Conservation (phyloP, 2,888 invertebrate genomes). For the Ophion slaviceki region DNA sequence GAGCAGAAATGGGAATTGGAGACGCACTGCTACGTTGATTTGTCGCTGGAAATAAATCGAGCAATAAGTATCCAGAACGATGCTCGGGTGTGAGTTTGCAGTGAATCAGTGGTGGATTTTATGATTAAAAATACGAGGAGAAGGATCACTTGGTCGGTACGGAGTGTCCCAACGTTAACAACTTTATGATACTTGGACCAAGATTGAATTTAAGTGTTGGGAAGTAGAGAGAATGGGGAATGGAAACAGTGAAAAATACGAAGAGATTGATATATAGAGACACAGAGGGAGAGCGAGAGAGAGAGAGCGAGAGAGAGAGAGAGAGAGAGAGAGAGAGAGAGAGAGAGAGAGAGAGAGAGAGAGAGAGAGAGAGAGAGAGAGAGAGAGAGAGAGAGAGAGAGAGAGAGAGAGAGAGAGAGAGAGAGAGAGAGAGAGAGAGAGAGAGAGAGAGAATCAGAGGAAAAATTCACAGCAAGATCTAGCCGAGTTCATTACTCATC, state of each 20-base stretch:
- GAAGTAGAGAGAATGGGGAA: conserved; percentile 40
- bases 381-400: too few relatives aligned
- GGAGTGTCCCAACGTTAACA: conserved; percentile 52
- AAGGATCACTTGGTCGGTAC: conserved; percentile 41
- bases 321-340: not conserved
- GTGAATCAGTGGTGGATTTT: conserved; percentile 8
- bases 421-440: not conserved
- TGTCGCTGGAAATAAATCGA: not conserved
- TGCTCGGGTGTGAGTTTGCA: not conserved
- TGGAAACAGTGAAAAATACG: conserved; percentile 11
- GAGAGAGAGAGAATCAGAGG: not conserved
- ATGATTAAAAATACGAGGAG: conserved; percentile 41
- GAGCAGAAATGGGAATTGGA: not conserved
- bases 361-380: not conserved
- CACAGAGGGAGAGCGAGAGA: not conserved
- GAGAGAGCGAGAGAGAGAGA: not conserved
- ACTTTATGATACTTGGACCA: conserved; percentile 49
- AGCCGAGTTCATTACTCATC: conserved; percentile 62
- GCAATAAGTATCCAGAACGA: not conserved
- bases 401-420: not conserved
- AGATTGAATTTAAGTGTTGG: conserved; percentile 56
- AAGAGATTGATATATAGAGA: not conserved
- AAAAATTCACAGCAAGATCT: conserved; percentile 41
- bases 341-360: conserved; percentile 8
- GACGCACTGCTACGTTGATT: not conserved